Evolutionary conservation across 1,140 invertebrate species (phyloP).

Genomic region (Callitettix versicolor): DNA sequence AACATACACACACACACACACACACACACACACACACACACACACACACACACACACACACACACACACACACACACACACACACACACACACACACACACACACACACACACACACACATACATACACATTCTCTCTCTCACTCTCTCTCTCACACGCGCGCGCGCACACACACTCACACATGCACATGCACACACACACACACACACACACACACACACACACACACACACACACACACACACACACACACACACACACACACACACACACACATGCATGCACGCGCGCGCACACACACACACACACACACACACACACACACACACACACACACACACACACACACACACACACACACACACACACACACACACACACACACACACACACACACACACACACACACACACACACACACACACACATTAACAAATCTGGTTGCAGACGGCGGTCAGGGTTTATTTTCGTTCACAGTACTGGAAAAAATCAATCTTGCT

Average conservation of each 20-base stretch:
- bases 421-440: background rate
- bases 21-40: background rate
- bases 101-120: background rate
- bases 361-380: background rate
- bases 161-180: background rate
- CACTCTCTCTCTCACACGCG: no score
- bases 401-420: background rate
- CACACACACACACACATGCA: background rate
- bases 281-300: background rate
- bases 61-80: background rate
- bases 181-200: no score
- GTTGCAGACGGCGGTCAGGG: no score
- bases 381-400: conserved; percentile 1
- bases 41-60: background rate
- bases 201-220: background rate
- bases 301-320: background rate
- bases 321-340: background rate
- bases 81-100: background rate
- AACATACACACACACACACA: no score
- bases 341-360: background rate
- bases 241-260: background rate
- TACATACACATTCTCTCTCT: no score
- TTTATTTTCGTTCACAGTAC: no score
- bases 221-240: no score
- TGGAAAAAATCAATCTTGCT: no score